phyloP scores from a whole-genome alignment of 2,113 vertebrate genomes.

The Lucifuga dentata region DNA sequence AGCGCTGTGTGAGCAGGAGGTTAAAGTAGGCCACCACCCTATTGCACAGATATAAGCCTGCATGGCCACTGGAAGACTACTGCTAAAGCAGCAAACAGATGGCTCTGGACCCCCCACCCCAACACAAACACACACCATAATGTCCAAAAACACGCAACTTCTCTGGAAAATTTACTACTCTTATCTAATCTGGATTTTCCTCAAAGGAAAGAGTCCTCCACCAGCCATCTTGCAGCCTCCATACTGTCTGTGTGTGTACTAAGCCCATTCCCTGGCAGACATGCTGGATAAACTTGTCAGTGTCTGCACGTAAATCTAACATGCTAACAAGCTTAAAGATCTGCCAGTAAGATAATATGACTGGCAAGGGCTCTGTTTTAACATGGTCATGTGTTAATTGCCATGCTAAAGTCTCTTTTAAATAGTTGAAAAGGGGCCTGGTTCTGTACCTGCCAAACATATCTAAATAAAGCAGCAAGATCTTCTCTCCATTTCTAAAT shows the following conservation, averaged over 20 bases:
- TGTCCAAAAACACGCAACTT: constrained; percentile 53
- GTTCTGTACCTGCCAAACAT: constrained; percentile 30
- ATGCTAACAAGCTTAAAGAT: constrained; percentile 61
- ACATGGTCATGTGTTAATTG: constrained; percentile 63
- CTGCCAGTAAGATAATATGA: constrained; percentile 70
- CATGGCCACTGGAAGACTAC: constrained; percentile 75
- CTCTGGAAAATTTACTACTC: constrained; percentile 23
- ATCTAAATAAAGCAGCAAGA: constrained; percentile 26
- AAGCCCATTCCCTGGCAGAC: constrained; percentile 52
- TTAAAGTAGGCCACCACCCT: constrained; percentile 82
- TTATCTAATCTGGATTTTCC: constrained; percentile 26
- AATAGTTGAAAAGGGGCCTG: constrained; percentile 41
- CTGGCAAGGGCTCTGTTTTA: constrained; percentile 60
- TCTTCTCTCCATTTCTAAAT: background rate
- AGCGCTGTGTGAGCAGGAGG: constrained; percentile 70
- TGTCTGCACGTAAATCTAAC: constrained; percentile 67
- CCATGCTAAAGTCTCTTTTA: constrained; percentile 51
- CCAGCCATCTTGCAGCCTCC: constrained; percentile 32
- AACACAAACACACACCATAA: constrained; percentile 33
- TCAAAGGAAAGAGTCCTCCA: constrained; percentile 1
- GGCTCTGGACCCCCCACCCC: constrained; percentile 66
- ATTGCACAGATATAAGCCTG: constrained; percentile 78
- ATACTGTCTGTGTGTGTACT: constrained; percentile 20
- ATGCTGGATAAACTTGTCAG: constrained; percentile 63
- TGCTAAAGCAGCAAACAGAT: constrained; percentile 80